A percentile compares a stretch with the other conserved stretches of the same genome.
Evolutionary conservation across 2,888 invertebrate genomes (phyloP).

Genomic region (Seira musarum): DNA sequence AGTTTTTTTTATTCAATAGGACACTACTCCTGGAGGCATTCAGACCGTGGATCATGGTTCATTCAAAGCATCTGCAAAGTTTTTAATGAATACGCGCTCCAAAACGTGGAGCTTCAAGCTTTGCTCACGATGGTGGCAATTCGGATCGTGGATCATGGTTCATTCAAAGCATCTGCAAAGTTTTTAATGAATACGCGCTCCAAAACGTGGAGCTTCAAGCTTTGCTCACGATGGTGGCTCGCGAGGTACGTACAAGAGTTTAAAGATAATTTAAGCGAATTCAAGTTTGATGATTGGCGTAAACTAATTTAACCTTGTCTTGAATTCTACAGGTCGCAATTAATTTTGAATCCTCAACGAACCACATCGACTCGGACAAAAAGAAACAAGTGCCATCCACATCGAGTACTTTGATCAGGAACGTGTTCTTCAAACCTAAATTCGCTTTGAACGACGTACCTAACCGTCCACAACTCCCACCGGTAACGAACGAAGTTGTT

Average conservation of each 20-base stretch:
- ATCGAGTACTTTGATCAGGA: conserved; percentile 66
- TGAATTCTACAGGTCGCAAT: conserved; percentile 64
- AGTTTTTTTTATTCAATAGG: conserved; percentile 74
- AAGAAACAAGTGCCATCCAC: conserved; percentile 68
- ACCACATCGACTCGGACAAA: conserved; percentile 53
- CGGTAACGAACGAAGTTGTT: background rate
- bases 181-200: conserved; percentile 82
- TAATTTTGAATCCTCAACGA: conserved; percentile 62
- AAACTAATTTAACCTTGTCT: background rate
- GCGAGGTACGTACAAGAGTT: conserved; percentile 65
- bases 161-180: conserved; percentile 91
- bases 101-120: conserved; percentile 84
- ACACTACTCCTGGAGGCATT: conserved; percentile 95
- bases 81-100: conserved; percentile 80
- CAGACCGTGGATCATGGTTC: conserved; percentile 93
- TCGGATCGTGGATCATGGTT: conserved; percentile 98
- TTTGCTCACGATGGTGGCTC: conserved; percentile 84
- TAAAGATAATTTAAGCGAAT: too few species aligned
- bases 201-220: conserved; percentile 84
- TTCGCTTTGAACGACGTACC: background rate
- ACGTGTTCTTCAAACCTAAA: conserved; percentile 58
- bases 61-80: conserved; percentile 92
- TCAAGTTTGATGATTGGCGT: background rate
- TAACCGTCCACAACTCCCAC: too few species aligned
- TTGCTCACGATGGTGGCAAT: conserved; percentile 87